Conservation (phyloP, 2,888 invertebrate genomes). For the Lamproptera curius region DNA sequence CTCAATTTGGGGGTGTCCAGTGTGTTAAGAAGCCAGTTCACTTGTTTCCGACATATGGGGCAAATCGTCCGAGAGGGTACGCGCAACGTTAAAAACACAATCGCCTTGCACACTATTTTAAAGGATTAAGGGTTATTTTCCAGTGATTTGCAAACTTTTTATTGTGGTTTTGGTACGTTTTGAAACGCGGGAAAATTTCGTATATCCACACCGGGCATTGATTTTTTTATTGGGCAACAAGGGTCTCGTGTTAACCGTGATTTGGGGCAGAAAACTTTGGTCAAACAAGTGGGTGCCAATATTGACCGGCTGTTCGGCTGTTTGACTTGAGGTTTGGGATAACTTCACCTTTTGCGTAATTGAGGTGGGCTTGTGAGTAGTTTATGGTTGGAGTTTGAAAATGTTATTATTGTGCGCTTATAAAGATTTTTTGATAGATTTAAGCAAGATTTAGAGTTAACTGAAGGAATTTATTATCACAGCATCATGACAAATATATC, state of each 20-base stretch:
- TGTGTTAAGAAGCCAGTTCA: conserved; percentile 63
- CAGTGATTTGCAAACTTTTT: conserved; percentile 7
- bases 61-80: conserved; percentile 54
- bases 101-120: too few relatives aligned
- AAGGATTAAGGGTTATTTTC: conserved; percentile 30
- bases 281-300: conserved; percentile 52
- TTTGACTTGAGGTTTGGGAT: conserved; percentile 43
- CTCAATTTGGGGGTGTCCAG: conserved; percentile 71
- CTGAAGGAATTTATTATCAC: too few relatives aligned
- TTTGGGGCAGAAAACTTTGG: conserved; percentile 55
- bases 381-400: too few relatives aligned
- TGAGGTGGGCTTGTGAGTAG: neutral
- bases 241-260: conserved; percentile 58
- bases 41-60: conserved; percentile 71
- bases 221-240: conserved; percentile 71
- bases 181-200: conserved; percentile 65
- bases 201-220: conserved; percentile 69
- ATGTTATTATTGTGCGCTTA: too few relatives aligned
- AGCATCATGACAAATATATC: too few relatives aligned
- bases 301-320: conserved; percentile 34
- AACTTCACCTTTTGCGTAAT: conserved; percentile 28
- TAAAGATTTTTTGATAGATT: too few relatives aligned
- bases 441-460: too few relatives aligned
- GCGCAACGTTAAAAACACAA: too few relatives aligned
- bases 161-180: conserved; percentile 42